Conservation (phyloP, 37 sponge, comb jelly and placozoan species). For the Mnemiopsis leidyi region DNA sequence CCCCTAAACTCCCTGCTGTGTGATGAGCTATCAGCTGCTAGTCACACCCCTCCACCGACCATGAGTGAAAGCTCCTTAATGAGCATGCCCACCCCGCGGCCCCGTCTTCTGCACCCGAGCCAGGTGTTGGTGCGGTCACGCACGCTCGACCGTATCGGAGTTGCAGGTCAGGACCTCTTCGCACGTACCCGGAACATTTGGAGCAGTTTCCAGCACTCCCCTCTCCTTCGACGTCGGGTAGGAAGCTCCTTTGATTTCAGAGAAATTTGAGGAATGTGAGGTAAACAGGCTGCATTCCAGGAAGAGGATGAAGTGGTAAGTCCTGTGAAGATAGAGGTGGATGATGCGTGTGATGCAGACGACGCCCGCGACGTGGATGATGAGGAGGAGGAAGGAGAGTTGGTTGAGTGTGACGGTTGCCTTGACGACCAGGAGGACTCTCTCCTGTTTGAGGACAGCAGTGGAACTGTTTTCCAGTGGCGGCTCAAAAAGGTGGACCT, state of each 20-base stretch:
- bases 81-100: background rate
- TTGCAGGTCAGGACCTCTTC: background rate
- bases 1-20: too few relatives aligned
- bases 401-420: background rate
- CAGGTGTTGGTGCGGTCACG: background rate
- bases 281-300: background rate
- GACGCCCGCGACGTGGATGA: background rate
- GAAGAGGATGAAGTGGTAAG: background rate
- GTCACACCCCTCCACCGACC: background rate
- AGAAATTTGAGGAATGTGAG: background rate
- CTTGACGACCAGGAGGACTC: background rate
- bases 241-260: too few relatives aligned
- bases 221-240: background rate
- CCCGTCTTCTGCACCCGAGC: background rate
- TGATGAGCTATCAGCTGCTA: too few relatives aligned
- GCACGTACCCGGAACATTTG: slow-evolving; percentile 7
- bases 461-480: background rate
- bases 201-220: slow-evolving; percentile 48
- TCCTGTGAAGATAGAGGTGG: slow-evolving; percentile 16
- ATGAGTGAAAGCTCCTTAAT: background rate
- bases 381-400: background rate
- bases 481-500: background rate
- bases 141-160: slow-evolving; percentile 3
- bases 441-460: background rate
- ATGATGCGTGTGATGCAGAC: background rate